Conservation (phyloP, 2,888 invertebrate species). For the Ariolimax columbianus region DNA sequence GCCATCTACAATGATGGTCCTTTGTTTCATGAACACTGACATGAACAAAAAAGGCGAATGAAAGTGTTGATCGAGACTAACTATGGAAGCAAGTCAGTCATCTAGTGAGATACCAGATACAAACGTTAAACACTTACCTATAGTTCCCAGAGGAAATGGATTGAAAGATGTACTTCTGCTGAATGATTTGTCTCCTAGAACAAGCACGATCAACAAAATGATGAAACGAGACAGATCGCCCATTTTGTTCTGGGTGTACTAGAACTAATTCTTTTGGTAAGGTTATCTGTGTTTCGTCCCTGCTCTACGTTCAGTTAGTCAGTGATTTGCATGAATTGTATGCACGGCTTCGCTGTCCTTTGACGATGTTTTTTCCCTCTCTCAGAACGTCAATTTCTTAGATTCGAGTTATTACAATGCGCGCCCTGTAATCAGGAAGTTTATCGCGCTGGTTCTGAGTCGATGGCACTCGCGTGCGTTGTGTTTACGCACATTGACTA, state of each 20-base stretch:
- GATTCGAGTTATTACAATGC: neutral
- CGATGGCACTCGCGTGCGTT: neutral
- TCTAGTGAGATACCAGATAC: too few relatives aligned
- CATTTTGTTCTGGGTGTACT: neutral
- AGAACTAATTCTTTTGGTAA: neutral
- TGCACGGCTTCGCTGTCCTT: neutral
- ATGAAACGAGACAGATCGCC: neutral
- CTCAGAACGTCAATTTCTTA: neutral
- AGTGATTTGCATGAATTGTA: neutral
- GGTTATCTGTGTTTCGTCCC: neutral
- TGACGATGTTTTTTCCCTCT: neutral
- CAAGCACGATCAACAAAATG: neutral
- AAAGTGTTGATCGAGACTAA: neutral
- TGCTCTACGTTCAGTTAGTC: neutral
- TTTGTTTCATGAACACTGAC: too few relatives aligned
- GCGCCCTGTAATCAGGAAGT: conserved; percentile 11
- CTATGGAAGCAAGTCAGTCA: too few relatives aligned
- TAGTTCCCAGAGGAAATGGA: neutral
- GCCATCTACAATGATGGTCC: too few relatives aligned
- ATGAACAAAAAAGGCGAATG: neutral
- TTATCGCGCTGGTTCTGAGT: neutral
- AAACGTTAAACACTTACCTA: conserved; percentile 2
- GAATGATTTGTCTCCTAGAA: neutral
- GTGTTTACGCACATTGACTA: neutral
- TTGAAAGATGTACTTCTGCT: neutral